Base-by-base conservation (phyloP, 2,797 vertebrate species). In the Allobates femoralis region DNA sequence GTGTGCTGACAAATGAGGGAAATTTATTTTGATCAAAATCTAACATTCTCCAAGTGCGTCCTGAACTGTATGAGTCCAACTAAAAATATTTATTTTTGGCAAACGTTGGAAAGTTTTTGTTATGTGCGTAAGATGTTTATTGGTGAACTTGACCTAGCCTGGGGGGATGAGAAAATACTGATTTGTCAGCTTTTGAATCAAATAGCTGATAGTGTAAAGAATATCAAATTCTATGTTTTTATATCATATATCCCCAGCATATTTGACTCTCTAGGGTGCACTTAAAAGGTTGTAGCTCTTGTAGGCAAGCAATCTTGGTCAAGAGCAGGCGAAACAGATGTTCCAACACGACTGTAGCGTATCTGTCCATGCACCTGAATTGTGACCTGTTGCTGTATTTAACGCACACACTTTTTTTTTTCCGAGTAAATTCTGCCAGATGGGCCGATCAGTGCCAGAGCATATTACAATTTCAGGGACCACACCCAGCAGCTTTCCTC, bases 401-500 rank as follows among this genome's bases (percentile, higher is more conserved):
- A 77, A 28, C 51, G n/a, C 62, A 21, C 16, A 76, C 14, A 30
- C 66, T 69, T 84, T 62, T 82, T 82, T 69, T 67, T 34, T 55
- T 28, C 30, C 14, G 26, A 66, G 60, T 69, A 73, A 67, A 56
- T 51, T 30, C 66, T 77, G 85, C 85, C 85, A 86, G 73, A 86
- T 82, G 85, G 85, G 62, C 51, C 32, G 71, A 76, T 75, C 32
- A 55, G 79, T 82, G 85, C 85, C 85, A 86, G 60, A 86, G 79
- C 28, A 53, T 86, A 82, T 86, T 86, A 82, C 37, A 78, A 60
- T 77, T 81, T 76, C 58, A 64, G 67, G 64, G 71, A 55, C 71
- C 85, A 55, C 85, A 86, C 85, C 85, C 85, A 82, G 71, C 85
- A 86, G 85, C 60, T 86, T 86, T 86, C 60, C 85, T 86, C 79